Evolutionary conservation across 2,888 invertebrate genomes (phyloP), one percentile per base, ranked within the genome.

Genomic region (Apamea epomidion): DNA sequence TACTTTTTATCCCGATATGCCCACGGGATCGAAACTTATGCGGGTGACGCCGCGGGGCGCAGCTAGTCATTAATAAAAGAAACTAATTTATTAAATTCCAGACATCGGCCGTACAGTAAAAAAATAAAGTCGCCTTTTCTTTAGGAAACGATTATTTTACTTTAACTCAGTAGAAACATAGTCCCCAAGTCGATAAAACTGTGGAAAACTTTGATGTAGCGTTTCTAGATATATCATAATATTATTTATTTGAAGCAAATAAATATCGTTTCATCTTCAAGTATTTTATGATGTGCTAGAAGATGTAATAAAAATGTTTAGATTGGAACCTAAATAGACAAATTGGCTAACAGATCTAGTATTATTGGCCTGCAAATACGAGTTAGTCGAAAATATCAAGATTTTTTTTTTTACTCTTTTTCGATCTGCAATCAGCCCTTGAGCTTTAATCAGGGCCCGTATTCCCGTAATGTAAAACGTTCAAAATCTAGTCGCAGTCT

Each of bases 221-320:
- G 32, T 18, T 68, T n/a, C 14, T 18, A 12, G 29, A 37, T 74
- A 68, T 12, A 75, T 75, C 67, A 45, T 42, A 68, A 54, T 70
- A 65, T 32, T 74, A 60, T 74, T 60, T 60, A 74, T 74, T 51
- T 29, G 14, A 42, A 60, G 18, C 16, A 81, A 62, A 82, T 51
- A 81, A 81, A 81, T 32, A 76, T 54, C 29, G 21, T 62, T 81
- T 83, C 37, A 83, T 76, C 25, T 69, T 32, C 10, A 51, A 73
- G 29, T 51, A 73, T 58, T 37, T 72, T 32, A 2, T 32, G 29
- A 76, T 70, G 51, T 37, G 70, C 45, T 69, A 62, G 12, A n/a
- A 42, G 16, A 78, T 37, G 48, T 65, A 62, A 77, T 78, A 70
- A 84, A 76, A 83, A 70, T 68, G 67, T 77, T 84, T 82, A n/a